phyloP scores from a whole-genome alignment of 1,140 invertebrate genomes.

The Uloborus diversus region DNA sequence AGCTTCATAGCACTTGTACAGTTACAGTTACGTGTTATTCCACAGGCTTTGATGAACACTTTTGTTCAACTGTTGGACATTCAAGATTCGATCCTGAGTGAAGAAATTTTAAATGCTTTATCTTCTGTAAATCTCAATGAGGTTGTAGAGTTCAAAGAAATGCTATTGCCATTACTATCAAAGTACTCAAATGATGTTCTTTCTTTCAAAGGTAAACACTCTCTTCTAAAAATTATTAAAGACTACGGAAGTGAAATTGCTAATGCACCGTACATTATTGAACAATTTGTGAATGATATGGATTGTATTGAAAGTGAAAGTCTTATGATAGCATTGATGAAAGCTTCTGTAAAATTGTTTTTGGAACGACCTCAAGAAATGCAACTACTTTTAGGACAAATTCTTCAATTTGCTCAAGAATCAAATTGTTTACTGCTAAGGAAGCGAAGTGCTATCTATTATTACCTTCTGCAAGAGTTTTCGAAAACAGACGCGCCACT shows the following conservation, averaged over 20 bases:
- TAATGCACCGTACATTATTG: constrained; percentile 38
- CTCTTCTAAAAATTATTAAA: constrained; percentile 24
- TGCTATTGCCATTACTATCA: constrained; percentile 3
- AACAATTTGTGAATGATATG: constrained; percentile 14
- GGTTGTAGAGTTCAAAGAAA: not conserved
- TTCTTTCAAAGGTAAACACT: not conserved
- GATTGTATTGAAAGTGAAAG: constrained; percentile 8
- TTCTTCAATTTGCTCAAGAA: constrained; percentile 8
- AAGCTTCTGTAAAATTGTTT: constrained; percentile 29
- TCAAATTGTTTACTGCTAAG: constrained; percentile 5
- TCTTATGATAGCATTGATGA: constrained; percentile 8
- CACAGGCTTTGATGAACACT: not conserved
- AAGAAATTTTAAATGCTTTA: constrained; percentile 32
- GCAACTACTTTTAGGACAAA: constrained; percentile 25
- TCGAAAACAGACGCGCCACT: too few relatives aligned
- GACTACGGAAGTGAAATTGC: constrained; percentile 25
- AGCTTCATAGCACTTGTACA: not conserved
- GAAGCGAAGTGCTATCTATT: constrained; percentile 23
- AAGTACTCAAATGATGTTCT: not conserved
- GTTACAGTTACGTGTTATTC: not conserved
- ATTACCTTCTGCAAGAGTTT: constrained; percentile 33
- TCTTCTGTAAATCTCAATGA: constrained; percentile 3
- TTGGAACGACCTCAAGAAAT: constrained; percentile 28
- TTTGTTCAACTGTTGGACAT: constrained; percentile 32
- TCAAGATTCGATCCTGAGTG: constrained; percentile 11